phyloP scores from a whole-genome alignment of 2,113 vertebrate genomes.

The Colius striatus region DNA sequence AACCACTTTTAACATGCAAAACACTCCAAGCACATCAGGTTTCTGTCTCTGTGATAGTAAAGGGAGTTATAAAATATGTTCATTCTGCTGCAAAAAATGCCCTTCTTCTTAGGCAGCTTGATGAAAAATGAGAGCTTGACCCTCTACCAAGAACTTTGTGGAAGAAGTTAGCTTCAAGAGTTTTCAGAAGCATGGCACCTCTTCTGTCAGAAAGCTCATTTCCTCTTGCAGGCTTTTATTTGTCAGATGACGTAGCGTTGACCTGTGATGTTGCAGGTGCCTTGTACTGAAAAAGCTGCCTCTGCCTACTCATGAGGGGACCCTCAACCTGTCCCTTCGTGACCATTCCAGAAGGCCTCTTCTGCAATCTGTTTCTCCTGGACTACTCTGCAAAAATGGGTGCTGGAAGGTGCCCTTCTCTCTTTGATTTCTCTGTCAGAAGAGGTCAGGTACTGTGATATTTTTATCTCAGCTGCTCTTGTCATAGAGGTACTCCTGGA shows the following conservation, averaged over 20 bases:
- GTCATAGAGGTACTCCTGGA: neutral
- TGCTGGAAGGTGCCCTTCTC: neutral
- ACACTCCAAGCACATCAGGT: neutral
- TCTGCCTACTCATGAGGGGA: accelerated
- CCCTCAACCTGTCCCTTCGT: neutral
- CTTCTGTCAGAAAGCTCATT: neutral
- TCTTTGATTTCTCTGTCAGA: neutral
- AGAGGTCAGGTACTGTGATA: neutral
- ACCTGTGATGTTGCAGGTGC: accelerated
- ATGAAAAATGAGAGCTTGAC: neutral
- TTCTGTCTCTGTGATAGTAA: neutral
- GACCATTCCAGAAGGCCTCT: neutral
- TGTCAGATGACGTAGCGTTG: accelerated
- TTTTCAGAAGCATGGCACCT: neutral
- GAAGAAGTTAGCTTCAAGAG: neutral
- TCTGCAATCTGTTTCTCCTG: neutral
- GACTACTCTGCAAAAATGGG: neutral
- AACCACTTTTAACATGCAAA: neutral
- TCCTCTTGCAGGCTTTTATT: accelerated
- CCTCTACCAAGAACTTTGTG: neutral
- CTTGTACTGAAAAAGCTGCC: accelerated
- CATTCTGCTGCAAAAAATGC: neutral
- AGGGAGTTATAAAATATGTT: neutral
- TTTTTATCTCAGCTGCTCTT: neutral
- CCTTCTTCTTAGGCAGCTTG: neutral